Evolutionary conservation across 2,888 invertebrate genomes (phyloP), one percentile per base, ranked within the genome.

Genomic region (Hirtodrosophila trivittata): DNA sequence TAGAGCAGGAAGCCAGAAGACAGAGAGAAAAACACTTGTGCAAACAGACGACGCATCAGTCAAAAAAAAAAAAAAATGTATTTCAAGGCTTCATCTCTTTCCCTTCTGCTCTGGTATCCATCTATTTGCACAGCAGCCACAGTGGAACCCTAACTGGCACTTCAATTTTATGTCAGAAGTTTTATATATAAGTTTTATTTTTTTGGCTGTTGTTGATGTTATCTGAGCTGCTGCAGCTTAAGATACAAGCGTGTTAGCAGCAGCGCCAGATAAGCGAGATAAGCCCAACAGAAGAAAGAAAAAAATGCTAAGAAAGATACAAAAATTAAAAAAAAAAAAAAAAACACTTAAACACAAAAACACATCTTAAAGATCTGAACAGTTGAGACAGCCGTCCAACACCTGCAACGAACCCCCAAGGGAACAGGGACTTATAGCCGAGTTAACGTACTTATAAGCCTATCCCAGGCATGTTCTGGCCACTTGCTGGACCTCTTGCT

Each of bases 221-320:
- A 73, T 67, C 62, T 59, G 73, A 62, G 57, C 71, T 47, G 47
- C 39, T 38, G 45, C 43, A 71, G 66, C 56, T 59, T 72, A 47
- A 74, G 59, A 74, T 68, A 64, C 49, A 56, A 73, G 55, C 47
- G 74, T 60, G 59, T 38, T 54, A 65, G 70, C 35, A 56, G 64
- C 67, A 67, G 72, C 64, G 57, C 56, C 57, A 77, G 74, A 77
- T 75, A 73, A 73, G 59, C 58, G 41, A 75, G 73, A 73, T 73
- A 73, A 71, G 66, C 73, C 26, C 43, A 28, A 51, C 66, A 66
- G 58, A 66, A 58, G 45, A 50, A 35, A 60, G 42, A 46, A 7
- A 39, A 21, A 39, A 14, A 43, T 13, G 16, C 25, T 5, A 38
- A 38, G 46, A 58, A 49, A 32, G 32, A 30, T 30, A 43, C 18